Percentiles rank a stretch among this genome's conserved stretches.
These are phyloP conservation scores for Corythaixoides concolor DNA, from an alignment of 2,113 vertebrate species.

Conservation along the genomic window DNA sequence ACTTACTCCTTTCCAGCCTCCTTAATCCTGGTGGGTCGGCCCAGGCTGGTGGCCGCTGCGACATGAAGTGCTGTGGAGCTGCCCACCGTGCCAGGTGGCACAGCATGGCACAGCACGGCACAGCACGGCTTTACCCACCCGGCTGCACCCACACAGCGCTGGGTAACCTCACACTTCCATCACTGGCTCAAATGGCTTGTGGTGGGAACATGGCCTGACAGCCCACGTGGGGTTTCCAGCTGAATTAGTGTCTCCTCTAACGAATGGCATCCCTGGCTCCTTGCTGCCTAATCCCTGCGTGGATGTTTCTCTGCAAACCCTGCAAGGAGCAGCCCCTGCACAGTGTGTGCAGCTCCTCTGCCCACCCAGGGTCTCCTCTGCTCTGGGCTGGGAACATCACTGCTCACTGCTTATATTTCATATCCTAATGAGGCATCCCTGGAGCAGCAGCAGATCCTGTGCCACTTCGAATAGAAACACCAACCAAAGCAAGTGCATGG, in stretches of 20 bases:
- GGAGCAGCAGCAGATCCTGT: background rate
- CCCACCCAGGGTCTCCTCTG: background rate
- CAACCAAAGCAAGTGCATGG: background rate
- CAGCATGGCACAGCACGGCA: fast-evolving
- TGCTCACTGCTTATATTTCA: fast-evolving
- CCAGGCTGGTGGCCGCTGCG: slow-evolving; percentile 18
- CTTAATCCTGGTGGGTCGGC: slow-evolving; percentile 68
- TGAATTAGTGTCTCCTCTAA: background rate
- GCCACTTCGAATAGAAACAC: fast-evolving
- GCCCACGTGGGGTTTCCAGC: background rate
- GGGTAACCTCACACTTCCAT: background rate
- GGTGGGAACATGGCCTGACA: background rate
- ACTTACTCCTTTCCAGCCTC: background rate
- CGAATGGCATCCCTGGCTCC: fast-evolving
- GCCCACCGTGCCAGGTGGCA: fast-evolving
- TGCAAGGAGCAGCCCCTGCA: background rate
- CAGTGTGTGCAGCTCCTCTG: fast-evolving
- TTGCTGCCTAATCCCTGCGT: background rate
- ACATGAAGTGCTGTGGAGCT: background rate
- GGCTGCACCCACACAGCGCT: fast-evolving
- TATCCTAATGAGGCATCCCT: background rate
- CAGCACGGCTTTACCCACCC: background rate
- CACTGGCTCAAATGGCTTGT: background rate
- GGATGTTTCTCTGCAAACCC: background rate
- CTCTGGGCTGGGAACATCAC: fast-evolving